Evolutionary conservation across 2,888 invertebrate species (phyloP), one percentile per base, ranked within the genome.

Genomic region (Drosophila antonietae): DNA sequence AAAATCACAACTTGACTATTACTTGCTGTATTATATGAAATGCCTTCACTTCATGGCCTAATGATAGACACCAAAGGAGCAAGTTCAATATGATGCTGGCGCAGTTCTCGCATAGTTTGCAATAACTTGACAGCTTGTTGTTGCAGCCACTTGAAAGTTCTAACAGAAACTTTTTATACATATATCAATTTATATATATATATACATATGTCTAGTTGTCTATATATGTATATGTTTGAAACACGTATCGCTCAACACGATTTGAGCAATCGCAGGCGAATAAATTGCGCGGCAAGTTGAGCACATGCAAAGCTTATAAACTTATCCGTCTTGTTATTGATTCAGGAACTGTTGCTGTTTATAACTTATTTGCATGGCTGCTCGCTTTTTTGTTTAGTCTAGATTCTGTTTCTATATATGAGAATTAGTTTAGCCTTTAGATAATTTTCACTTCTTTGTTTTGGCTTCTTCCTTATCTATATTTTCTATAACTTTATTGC

Each of bases 121-220:
- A 58, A 62, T 63, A 73, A 68, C 75, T 76, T 70, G 76, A 33
- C 69, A 76, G 56, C 79, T 69, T 62, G 75, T 58, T 75, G 78
- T 78, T 78, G 76, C 55, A 51, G 35, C 18, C 64, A 65, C 79
- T 78, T 62, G 60, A 73, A 76, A 78, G 46, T 61, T 64, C 18
- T 35, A 12, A 39, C 39, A 47, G 18, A 31, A 75, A 60, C 68
- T 62, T 57, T 47, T 18, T n/a, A 59, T 41, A 60, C 47, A 59
- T 15, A 51, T 14, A 20, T 10, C 5, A 12, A 51, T 12, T 18
- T 33, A 35, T 52, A 12, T 51, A 20, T 35, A 14, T 14, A 14
- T n/a, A 20, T 20, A 20, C 20, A 20, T 20, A 2, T 20, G 20
- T 20, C 20, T 20, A 51, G 12, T 18, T 33, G 20, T 20, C 20